Percentiles rank a stretch among this genome's conserved stretches.
Evolutionary conservation across 2,888 invertebrate species (phyloP).

Genomic region (Agrypnus murinus): DNA sequence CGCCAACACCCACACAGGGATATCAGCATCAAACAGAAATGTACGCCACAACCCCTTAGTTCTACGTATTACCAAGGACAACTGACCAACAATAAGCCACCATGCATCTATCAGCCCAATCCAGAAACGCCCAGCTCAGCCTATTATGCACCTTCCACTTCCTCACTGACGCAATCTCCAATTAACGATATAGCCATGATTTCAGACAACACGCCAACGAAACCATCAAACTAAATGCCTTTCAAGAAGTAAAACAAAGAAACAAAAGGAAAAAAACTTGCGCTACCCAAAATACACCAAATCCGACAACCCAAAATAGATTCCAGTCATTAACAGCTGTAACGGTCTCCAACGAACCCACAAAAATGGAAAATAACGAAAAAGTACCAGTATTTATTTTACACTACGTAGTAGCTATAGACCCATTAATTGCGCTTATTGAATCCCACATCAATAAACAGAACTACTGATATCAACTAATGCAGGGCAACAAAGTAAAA

Average conservation of each 20-base stretch:
- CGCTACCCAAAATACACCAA: conserved; percentile 2
- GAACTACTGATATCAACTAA: conserved; percentile 19
- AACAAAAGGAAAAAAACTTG: conserved; percentile 10
- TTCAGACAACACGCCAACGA: conserved; percentile 8
- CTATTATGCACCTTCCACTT: conserved; percentile 5
- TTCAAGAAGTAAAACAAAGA: conserved; percentile 20
- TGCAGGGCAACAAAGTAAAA: too few species aligned
- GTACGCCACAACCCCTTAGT: conserved; percentile 17
- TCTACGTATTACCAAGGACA: conserved; percentile 7
- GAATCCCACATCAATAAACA: conserved; percentile 13
- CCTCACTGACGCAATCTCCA: conserved; percentile 13
- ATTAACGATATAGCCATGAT: conserved; percentile 8
- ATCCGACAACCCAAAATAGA: conserved; percentile 12
- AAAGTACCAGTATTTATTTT: conserved; percentile 23
- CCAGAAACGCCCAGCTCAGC: not conserved
- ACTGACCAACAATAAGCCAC: conserved; percentile 12
- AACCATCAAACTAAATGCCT: conserved; percentile 4
- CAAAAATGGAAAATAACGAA: conserved; percentile 2
- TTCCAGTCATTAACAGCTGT: not conserved
- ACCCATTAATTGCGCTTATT: conserved; percentile 8
- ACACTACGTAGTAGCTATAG: conserved; percentile 12
- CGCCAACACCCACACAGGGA: conserved; percentile 2
- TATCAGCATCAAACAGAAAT: conserved; percentile 15
- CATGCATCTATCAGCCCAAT: conserved; percentile 5
- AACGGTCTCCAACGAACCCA: not conserved